These are phyloP conservation scores for Elmis aenea DNA, from an alignment of 2,888 invertebrate species.

Conservation along the genomic window DNA sequence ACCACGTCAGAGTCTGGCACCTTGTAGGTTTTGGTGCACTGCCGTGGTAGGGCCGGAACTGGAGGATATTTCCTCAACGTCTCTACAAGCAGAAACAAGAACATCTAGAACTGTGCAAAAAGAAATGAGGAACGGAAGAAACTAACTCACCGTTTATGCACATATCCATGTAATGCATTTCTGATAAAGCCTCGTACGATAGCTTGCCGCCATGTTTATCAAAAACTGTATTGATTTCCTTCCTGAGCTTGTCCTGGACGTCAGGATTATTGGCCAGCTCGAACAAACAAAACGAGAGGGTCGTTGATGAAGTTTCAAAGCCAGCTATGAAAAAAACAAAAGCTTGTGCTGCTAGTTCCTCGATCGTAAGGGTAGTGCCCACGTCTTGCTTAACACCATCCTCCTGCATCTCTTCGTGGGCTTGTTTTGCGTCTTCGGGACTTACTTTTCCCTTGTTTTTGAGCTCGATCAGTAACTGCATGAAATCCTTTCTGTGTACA, in stretches of 20 bases:
- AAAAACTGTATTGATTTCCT: slow-evolving; percentile 44
- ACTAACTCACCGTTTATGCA: slow-evolving; percentile 37
- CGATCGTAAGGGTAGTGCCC: slow-evolving; percentile 5
- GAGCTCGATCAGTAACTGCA: slow-evolving; percentile 50
- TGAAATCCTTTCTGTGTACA: slow-evolving; percentile 50
- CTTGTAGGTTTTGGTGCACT: slow-evolving; percentile 27
- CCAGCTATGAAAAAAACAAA: slow-evolving; percentile 36
- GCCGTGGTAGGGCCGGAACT: slow-evolving; percentile 28
- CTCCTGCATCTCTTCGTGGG: too few species aligned
- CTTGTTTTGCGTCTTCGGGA: too few species aligned
- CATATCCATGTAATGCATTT: slow-evolving; percentile 49
- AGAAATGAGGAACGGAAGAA: background rate
- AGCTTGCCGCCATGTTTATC: slow-evolving; percentile 40
- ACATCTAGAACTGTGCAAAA: slow-evolving; percentile 4
- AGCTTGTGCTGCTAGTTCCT: slow-evolving; percentile 28
- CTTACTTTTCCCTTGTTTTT: slow-evolving; percentile 29
- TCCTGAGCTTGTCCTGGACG: slow-evolving; percentile 44
- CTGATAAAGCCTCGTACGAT: slow-evolving; percentile 47
- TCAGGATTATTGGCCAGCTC: slow-evolving; percentile 48
- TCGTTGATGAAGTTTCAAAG: slow-evolving; percentile 41
- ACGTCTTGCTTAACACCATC: too few species aligned
- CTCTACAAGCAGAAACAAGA: slow-evolving; percentile 29
- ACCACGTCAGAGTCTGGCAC: slow-evolving; percentile 28
- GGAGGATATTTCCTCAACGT: slow-evolving; percentile 34
- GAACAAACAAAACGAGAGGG: slow-evolving; percentile 47